Evolutionary conservation across 2,797 vertebrate genomes (phyloP), one percentile per base, ranked within the genome.

Genomic region (Amniataba percoides): DNA sequence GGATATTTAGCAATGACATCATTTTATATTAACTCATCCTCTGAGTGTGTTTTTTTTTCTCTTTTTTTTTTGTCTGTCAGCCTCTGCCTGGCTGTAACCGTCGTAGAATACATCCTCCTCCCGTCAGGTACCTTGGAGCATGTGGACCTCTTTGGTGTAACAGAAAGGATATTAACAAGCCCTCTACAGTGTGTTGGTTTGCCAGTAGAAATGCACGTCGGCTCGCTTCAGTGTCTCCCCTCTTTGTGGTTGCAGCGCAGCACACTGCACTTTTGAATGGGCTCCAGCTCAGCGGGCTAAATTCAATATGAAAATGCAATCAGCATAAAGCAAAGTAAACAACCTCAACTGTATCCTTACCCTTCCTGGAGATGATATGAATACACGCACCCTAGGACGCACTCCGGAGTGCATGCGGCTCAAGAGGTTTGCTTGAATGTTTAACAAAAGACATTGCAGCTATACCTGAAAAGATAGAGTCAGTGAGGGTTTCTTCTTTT

Each of bases 221-320:
- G 70, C 74, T 83, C 43, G 71, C 81, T 87, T 92, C 81, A 88
- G 78, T 86, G 88, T 86, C 72, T 86, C 72, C 43, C 56, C 69
- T 76, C 65, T 81, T 86, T 86, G 56, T 72, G 74, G 64, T 53
- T 70, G 73, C 77, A 59, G 74, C 81, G 63, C 67, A 67, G 70
- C 67, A 71, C 83, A 62, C 49, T 74, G 73, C 63, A 83, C 82
- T 82, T 86, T 68, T 88, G 84, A 92, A 92, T 84, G 64, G 60
- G 74, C 77, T 89, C 85, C 84, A 86, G 61, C 86, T 85, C 88
- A 88, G 89, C 80, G 56, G 87, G 84, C 75, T 77, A 78, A 86
- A 91, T 90, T 91, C 88, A 89, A 90, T 91, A 89, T 88, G 87
- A 89, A 90, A 90, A 89, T 82, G 78, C 77, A 83, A 89, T 87